Base-by-base conservation (phyloP, 2,888 invertebrate genomes). In the Pachliopta kotzebuea region DNA sequence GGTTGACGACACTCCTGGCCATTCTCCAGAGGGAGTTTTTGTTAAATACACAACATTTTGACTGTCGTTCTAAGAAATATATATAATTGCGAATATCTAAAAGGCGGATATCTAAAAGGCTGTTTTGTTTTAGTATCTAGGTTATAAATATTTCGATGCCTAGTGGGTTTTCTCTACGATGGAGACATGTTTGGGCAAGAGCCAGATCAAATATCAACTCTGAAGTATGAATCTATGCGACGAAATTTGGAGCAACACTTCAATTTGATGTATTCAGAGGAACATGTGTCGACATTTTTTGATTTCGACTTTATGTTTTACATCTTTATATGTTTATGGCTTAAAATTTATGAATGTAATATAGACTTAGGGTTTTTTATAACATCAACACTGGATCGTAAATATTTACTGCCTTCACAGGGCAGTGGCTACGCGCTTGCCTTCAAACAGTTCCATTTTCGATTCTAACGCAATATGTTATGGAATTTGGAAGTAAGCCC, bases 161-260 rank as follows among this genome's bases (percentile, higher is more conserved):
- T 80, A 84, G 81, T 83, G 84, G 80, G 84, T 77, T 76, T 71
- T 74, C 74, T 76, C 75, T 76, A 75, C 75, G 69, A 77, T 78
- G 76, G 82, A 79, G 83, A 83, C 84, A 85, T 84, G 81, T 80
- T 83, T 88, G 88, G 88, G 84, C 37, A 60, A 49, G 37, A 73
- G 88, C 89, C 88, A 89, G 83, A 77, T 78, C 81, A 81, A 86
- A 87, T 86, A 78, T 76, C 74, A 75, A 74, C 74, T 76, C 74
- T 74, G 74, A 75, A 75, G 76, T 76, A 75, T 75, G 75, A 74
- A 69, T 71, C 72, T 72, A 75, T 69, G 68, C 71, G 74, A 77
- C 72, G 74, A 83, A 70, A 72, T 79, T 78, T 76, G 75, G 76
- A 72, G 71, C 77, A 80, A 83, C 84, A 83, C 85, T 84, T 81